Percentiles rank a stretch among this genome's conserved stretches.
Conservation (phyloP, 2,797 vertebrate species). For the Paguma larvata region DNA sequence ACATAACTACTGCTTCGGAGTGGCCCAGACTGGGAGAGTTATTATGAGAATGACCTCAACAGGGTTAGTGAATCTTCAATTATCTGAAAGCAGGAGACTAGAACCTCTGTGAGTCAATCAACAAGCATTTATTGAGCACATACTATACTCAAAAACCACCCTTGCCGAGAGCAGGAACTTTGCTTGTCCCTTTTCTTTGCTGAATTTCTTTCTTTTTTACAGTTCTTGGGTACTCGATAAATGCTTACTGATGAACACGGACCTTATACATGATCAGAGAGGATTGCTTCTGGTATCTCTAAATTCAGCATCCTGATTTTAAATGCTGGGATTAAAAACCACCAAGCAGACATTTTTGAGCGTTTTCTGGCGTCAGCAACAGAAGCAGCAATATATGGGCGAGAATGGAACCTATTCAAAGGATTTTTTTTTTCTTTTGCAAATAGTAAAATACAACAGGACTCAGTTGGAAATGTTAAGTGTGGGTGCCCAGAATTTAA, state of each 20-base stretch:
- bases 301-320: neutral
- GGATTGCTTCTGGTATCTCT: neutral
- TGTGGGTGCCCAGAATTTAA: slow-evolving; percentile 30
- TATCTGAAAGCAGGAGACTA: neutral
- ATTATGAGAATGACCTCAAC: neutral
- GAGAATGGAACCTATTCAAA: neutral
- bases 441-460: slow-evolving; percentile 22
- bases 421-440: neutral
- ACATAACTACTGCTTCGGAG: neutral
- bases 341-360: neutral
- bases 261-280: neutral
- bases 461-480: neutral
- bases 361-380: neutral
- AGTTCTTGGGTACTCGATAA: neutral
- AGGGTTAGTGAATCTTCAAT: neutral
- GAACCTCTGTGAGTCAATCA: neutral
- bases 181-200: neutral
- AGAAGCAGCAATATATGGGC: neutral
- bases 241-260: neutral
- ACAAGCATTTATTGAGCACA: neutral
- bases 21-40: neutral
- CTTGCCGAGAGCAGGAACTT: neutral
- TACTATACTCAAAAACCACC: neutral
- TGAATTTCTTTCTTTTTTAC: neutral
- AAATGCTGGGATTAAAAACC: neutral